Conservation (phyloP, 1,140 invertebrate genomes). For the Diuraphis noxia region DNA sequence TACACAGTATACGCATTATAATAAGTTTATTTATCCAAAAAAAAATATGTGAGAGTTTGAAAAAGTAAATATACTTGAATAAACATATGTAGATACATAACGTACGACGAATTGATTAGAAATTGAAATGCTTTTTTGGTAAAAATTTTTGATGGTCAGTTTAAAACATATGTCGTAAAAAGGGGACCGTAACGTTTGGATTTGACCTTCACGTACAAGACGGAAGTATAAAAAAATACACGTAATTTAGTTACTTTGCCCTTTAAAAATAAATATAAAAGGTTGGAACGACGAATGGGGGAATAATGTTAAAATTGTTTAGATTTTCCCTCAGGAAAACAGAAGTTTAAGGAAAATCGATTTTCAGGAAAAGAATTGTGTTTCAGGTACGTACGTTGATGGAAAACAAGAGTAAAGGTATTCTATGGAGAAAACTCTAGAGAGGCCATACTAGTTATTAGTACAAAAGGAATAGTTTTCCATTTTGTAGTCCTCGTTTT, state of each 20-base stretch:
- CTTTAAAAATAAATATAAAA: slow-evolving; percentile 39
- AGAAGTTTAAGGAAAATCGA: slow-evolving; percentile 20
- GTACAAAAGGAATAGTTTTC: background rate
- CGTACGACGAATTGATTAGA: background rate
- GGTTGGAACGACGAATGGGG: background rate
- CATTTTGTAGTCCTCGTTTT: background rate
- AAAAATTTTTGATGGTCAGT: background rate
- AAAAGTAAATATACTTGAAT: background rate
- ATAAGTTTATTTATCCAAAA: background rate
- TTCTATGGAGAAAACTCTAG: background rate
- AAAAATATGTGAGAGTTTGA: background rate
- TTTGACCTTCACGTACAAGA: slow-evolving; percentile 35
- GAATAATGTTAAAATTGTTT: slow-evolving; percentile 38
- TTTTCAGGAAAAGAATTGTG: slow-evolving; percentile 23
- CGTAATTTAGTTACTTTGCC: slow-evolving; percentile 31
- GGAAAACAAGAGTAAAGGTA: background rate
- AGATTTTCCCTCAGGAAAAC: slow-evolving; percentile 15
- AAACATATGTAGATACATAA: background rate
- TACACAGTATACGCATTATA: background rate
- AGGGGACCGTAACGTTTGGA: slow-evolving; percentile 34
- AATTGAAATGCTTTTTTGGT: background rate
- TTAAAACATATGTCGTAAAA: slow-evolving; percentile 18
- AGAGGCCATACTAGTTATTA: background rate
- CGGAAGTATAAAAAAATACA: background rate
- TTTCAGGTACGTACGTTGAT: background rate